phyloP scores from a whole-genome alignment of 2,113 vertebrate species.

The Otis tarda region DNA sequence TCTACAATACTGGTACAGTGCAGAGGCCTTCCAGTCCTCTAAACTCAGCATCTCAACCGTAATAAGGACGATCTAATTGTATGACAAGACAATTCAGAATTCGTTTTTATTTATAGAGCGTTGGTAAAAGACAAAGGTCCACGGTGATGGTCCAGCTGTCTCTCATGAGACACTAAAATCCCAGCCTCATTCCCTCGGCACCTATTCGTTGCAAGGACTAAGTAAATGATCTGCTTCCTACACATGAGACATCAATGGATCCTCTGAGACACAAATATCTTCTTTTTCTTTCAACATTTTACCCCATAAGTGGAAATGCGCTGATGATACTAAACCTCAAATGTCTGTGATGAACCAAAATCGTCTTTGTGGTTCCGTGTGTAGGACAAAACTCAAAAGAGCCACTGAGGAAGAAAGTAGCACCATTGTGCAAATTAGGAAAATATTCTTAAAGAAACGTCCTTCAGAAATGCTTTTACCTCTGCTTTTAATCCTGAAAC shows the following conservation, averaged over 20 bases:
- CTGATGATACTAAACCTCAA: not conserved
- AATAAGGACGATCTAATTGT: not conserved
- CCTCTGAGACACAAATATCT: not conserved
- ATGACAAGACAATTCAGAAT: not conserved
- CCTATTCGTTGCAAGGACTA: not conserved
- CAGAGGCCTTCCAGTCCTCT: constrained; percentile 50
- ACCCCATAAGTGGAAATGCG: not conserved
- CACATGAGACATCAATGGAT: not conserved
- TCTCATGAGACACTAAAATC: not conserved
- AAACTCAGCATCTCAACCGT: constrained; percentile 39
- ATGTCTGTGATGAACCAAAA: constrained; percentile 11
- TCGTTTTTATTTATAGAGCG: not conserved
- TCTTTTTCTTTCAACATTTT: not conserved
- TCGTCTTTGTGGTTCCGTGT: not conserved
- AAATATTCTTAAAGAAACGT: constrained; percentile 16
- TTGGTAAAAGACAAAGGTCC: constrained; percentile 25
- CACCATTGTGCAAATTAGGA: constrained; percentile 63
- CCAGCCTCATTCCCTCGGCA: constrained; percentile 28
- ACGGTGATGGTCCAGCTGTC: not conserved
- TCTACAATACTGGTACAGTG: constrained; percentile 68
- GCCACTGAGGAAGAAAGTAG: constrained; percentile 49
- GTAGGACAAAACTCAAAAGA: constrained; percentile 29
- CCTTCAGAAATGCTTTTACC: not conserved
- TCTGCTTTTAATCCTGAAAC: constrained; percentile 22
- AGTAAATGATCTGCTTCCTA: not conserved